Percentiles rank a stretch among this genome's conserved stretches.
Evolutionary conservation across 2,888 invertebrate species (phyloP).

Genomic region (Digitonthophagus gazella): DNA sequence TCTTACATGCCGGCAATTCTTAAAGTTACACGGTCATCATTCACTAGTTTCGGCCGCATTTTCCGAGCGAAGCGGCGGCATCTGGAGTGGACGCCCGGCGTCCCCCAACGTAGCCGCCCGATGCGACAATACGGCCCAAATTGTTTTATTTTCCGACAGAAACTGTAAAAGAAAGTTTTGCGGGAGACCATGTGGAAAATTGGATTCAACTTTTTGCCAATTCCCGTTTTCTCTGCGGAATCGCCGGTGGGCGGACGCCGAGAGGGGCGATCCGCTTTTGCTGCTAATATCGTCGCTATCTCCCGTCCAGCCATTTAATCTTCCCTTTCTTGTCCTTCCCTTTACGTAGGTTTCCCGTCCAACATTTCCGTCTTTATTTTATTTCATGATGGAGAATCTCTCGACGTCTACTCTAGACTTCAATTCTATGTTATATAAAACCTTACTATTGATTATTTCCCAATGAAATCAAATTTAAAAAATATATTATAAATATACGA

Average conservation of each 20-base stretch:
- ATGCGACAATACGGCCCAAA: constrained; percentile 46
- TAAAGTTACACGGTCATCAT: constrained; percentile 15
- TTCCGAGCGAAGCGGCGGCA: constrained; percentile 12
- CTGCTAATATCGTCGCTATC: constrained; percentile 17
- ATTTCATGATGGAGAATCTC: constrained; percentile 9
- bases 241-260: constrained; percentile 13
- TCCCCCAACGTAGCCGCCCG: constrained; percentile 29
- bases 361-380: constrained; percentile 1
- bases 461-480: neutral
- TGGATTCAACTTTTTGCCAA: constrained; percentile 46
- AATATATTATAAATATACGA: neutral
- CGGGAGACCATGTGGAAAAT: constrained; percentile 47
- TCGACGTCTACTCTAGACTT: neutral
- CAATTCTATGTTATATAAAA: too few relatives aligned
- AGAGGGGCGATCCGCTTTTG: constrained; percentile 19
- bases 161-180: constrained; percentile 47
- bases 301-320: constrained; percentile 14
- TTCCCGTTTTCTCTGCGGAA: constrained; percentile 16
- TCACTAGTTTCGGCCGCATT: constrained; percentile 4
- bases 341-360: neutral
- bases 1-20: constrained; percentile 10
- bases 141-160: constrained; percentile 46
- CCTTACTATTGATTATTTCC: neutral
- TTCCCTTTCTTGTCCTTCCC: constrained; percentile 2
- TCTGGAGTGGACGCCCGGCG: constrained; percentile 19